These are phyloP conservation scores for Choreutis nemorana DNA, from an alignment of 2,888 invertebrate genomes.

Conservation along the genomic window DNA sequence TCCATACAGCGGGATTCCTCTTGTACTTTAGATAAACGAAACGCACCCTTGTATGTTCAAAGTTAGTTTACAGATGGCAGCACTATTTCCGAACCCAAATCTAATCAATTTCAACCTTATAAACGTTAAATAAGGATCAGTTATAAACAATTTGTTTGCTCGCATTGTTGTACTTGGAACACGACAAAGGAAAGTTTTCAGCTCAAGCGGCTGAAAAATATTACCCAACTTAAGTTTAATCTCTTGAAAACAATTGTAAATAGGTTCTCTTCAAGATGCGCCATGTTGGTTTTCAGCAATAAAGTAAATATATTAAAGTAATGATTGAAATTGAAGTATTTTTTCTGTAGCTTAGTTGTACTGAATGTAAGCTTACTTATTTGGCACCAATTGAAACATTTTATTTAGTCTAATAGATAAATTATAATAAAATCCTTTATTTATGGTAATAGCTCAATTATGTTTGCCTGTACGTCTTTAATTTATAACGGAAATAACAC, in stretches of 20 bases:
- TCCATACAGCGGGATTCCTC: no score
- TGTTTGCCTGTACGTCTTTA: no score
- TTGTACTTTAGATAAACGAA: slow-evolving; percentile 11
- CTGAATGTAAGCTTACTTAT: no score
- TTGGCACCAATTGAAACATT: no score
- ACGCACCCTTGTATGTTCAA: slow-evolving; percentile 15
- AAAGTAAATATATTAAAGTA: no score
- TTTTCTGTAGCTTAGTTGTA: no score
- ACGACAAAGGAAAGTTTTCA: slow-evolving; percentile 43
- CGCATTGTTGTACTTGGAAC: slow-evolving; percentile 12
- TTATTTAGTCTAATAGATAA: no score
- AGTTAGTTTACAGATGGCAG: neutral
- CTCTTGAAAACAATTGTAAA: slow-evolving; percentile 54
- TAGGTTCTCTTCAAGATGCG: slow-evolving; percentile 30
- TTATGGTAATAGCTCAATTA: no score
- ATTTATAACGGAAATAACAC: no score
- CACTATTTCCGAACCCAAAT: slow-evolving; percentile 1
- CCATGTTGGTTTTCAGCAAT: no score
- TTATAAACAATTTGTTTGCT: slow-evolving; percentile 6
- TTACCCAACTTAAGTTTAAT: slow-evolving; percentile 57
- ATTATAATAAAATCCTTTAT: no score
- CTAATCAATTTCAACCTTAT: neutral
- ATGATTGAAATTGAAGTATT: no score
- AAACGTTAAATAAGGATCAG: neutral
- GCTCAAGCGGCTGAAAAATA: slow-evolving; percentile 51